Percentiles rank a stretch among this genome's conserved stretches.
Conservation (phyloP, 2,113 vertebrate species). For the Platichthys stellatus region DNA sequence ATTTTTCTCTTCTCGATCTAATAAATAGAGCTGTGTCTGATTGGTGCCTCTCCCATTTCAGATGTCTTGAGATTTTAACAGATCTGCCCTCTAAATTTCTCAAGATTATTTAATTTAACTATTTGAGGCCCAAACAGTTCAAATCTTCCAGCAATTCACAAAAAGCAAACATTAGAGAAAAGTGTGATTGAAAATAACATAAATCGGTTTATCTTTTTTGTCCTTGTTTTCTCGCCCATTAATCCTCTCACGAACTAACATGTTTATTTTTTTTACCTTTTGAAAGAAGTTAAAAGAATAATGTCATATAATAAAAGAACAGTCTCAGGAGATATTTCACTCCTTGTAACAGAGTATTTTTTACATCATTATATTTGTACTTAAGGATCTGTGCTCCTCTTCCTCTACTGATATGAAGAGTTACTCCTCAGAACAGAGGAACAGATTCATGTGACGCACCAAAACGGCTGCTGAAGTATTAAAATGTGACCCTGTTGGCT, state of each 20-base stretch:
- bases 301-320: too few species aligned
- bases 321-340: too few species aligned
- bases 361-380: background rate
- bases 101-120: too few species aligned
- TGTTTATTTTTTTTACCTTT: background rate
- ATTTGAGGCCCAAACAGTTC: too few species aligned
- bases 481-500: slow-evolving; percentile 6
- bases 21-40: too few species aligned
- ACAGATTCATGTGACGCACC: slow-evolving; percentile 8
- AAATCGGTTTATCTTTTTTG: background rate
- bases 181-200: background rate
- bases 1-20: background rate
- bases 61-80: too few species aligned
- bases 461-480: background rate
- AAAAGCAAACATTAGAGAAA: background rate
- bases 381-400: background rate
- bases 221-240: background rate
- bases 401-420: background rate
- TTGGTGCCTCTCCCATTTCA: background rate
- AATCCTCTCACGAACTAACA: background rate
- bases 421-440: background rate
- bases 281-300: background rate
- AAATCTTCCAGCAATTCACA: background rate
- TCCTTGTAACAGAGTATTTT: too few species aligned
- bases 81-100: too few species aligned